Evolutionary conservation across 1,140 invertebrate genomes (phyloP).

Genomic region (Aphelenchoides besseyi): DNA sequence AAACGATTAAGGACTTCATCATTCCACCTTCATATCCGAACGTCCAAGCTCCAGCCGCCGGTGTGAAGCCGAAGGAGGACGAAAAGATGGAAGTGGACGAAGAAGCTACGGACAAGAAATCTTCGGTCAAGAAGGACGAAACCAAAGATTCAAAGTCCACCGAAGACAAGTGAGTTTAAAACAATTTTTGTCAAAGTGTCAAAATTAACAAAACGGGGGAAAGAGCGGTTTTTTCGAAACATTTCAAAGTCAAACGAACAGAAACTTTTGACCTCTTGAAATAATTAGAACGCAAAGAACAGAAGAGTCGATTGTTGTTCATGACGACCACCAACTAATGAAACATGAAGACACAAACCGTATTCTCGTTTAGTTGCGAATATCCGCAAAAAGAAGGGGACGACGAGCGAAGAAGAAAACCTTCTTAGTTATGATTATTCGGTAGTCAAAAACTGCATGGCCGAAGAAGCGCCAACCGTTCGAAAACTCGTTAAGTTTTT

Average conservation of each 20-base stretch:
- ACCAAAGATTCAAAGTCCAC: not conserved
- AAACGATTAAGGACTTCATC: slow-evolving; percentile 54
- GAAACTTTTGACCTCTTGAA: not conserved
- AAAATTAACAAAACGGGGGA: not conserved
- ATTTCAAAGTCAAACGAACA: not conserved
- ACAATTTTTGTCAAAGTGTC: not conserved
- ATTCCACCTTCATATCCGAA: slow-evolving; percentile 21
- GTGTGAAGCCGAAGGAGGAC: slow-evolving; percentile 65
- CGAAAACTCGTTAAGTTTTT: no score
- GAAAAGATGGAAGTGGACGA: slow-evolving; percentile 50
- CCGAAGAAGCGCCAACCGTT: no score
- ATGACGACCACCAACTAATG: no score
- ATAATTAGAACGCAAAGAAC: no score
- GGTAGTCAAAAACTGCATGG: no score
- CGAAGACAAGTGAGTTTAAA: slow-evolving; percentile 31
- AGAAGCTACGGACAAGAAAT: slow-evolving; percentile 61
- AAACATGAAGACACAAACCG: no score
- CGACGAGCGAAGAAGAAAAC: no score
- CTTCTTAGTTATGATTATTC: no score
- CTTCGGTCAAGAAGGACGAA: slow-evolving; percentile 20
- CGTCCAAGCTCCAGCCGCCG: slow-evolving; percentile 60
- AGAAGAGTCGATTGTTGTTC: no score
- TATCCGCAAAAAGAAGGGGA: no score
- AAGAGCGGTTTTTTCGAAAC: not conserved
- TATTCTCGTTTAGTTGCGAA: no score